Evolutionary conservation across 2,113 vertebrate species (phyloP), one percentile per base, ranked within the genome.

Genomic region (Struthidea cinerea): DNA sequence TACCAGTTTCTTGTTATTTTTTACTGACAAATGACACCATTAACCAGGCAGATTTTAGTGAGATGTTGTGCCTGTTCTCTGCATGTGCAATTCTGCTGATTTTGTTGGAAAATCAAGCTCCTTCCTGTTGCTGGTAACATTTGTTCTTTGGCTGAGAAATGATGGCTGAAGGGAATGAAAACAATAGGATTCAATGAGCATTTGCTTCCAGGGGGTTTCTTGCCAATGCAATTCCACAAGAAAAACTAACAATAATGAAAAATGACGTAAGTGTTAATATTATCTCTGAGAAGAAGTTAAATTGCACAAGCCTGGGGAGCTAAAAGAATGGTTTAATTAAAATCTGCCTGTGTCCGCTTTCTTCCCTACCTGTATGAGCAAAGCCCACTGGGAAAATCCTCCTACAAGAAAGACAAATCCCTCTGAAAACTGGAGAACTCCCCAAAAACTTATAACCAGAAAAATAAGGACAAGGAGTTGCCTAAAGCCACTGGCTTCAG

Each of bases 261-360:
- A 93, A 87, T 89, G 10, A 95, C 0, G 4, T 55, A 88, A 92
- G 70, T 73, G 37, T 89, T 94, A 94, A 82, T 83, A 91, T 85
- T 94, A 78, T 95, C 73, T 96, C 89, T 79, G 93, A 69, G 65
- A 95, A 96, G 55, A 86, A 67, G 73, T 68, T 82, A 91, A 92
- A 82, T 92, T 91, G 67, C 37, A 32, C 87, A 53, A 87, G 94
- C 89, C 91, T 18, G 30, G 60, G 89, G 80, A 87, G 74, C 60
- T 91, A 56, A 84, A 94, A 92, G 76, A 91, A 94, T 60, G 57
- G 61, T 94, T 95, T 97, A 94, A 95, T 94, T 94, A 94, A 95
- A 95, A 94, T 94, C 69, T 82, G 83, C 74, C 84, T 84, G 77
- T 84, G 86, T 84, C 89, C 10, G 60, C 89, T 65, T 87, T 84